Evolutionary conservation across 2,113 vertebrate species (phyloP), one percentile per base, ranked within the genome.

Genomic region (Rhagologus leucostigma): DNA sequence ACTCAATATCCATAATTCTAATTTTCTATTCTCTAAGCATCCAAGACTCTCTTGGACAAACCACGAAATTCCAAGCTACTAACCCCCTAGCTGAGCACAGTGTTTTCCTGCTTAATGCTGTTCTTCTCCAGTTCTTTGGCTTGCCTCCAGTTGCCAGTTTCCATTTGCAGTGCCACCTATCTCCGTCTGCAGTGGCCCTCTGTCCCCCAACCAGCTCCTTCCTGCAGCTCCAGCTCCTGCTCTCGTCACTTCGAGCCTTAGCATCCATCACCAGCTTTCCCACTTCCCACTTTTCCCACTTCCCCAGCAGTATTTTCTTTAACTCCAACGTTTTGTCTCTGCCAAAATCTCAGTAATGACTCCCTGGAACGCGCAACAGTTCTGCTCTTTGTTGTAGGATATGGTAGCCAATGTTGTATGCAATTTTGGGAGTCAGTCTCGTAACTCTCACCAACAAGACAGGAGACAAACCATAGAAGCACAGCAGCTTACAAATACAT

Each of bases 21-120:
- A 46, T 62, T 86, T 71, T 84, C 27, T 52, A 6, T 41, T 19
- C 35, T 74, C n/a, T 42, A 27, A 35, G 67, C 35, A 67, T 55
- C 81, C 64, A 62, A 52, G 42, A 71, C 39, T 87, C 53, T 64
- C 67, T 86, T 93, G 63, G 44, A 78, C 59, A 87, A 95, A 64
- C 42, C 29, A 87, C 39, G 81, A 42, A 63, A 75, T 53, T 70
- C 56, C 44, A 73, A 68, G 35, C 20, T 63, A 63, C n/a, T n/a
- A 59, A 77, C 30, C 6, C 37, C 49, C 39, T 11, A 60, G 60
- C 67, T 86, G 33, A 79, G 35, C n/a, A 41, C 41, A 49, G n/a
- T 10, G 17, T 46, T 75, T 73, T 60, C 46, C 74, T 37, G 6
- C 24, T 62, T 39, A 70, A 52, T 33, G 20, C 26, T 62, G 67